Conservation (phyloP, 2,113 vertebrate genomes). For the Sinocyclocheilus anophthalmus region DNA sequence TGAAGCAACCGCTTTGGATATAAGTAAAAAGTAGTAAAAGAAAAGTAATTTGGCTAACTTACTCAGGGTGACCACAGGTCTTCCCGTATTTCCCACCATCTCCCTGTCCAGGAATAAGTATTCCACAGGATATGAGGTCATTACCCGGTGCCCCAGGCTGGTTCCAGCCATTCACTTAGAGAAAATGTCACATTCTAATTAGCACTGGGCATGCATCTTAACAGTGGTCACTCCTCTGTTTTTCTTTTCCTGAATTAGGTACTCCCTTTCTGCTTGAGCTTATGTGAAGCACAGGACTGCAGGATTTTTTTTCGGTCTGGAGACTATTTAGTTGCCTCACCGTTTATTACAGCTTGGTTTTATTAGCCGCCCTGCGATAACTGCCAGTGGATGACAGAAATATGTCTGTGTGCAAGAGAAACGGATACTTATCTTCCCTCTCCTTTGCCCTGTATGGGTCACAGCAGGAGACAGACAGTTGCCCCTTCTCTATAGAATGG, state of each 20-base stretch:
- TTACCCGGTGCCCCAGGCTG: conserved; percentile 54
- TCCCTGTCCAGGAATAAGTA: conserved; percentile 58
- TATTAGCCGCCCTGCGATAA: conserved; percentile 19
- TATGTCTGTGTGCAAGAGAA: conserved; percentile 39
- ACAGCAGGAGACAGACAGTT: conserved; percentile 57
- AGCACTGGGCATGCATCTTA: conserved; percentile 37
- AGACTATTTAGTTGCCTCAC: conserved; percentile 1
- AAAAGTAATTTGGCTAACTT: conserved; percentile 30
- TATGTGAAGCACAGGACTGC: neutral
- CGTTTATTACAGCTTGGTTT: conserved; percentile 27
- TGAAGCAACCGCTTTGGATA: conserved; percentile 24
- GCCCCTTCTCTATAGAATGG: conserved; percentile 61
- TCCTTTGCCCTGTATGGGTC: conserved; percentile 63
- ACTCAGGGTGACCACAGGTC: conserved; percentile 56
- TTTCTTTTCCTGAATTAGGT: conserved; percentile 27
- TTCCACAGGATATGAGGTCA: conserved; percentile 76
- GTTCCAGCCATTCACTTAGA: conserved; percentile 60
- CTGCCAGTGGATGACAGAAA: conserved; percentile 23
- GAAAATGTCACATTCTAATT: conserved; percentile 49
- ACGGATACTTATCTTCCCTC: conserved; percentile 63
- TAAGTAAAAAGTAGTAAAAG: conserved; percentile 33
- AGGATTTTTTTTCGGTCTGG: neutral
- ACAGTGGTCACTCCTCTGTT: conserved; percentile 34
- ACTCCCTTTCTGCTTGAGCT: conserved; percentile 17
- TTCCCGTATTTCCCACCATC: conserved; percentile 60